Evolutionary conservation across 2,113 vertebrate species (phyloP).

Genomic region (Otolemur garnettii): DNA sequence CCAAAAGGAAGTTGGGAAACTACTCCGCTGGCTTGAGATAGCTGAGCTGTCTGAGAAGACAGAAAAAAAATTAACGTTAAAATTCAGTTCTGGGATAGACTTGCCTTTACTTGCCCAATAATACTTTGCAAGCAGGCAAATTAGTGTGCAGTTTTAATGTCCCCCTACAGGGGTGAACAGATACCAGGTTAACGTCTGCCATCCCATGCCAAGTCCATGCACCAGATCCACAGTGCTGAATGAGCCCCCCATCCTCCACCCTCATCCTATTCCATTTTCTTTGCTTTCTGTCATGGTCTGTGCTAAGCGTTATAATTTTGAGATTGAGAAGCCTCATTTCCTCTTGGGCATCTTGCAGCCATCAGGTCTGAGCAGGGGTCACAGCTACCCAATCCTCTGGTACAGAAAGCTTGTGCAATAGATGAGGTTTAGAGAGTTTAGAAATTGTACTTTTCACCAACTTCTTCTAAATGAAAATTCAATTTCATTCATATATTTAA

Average conservation of each 20-base stretch:
- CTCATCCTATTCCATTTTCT: neutral
- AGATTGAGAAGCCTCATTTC: neutral
- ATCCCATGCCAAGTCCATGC: neutral
- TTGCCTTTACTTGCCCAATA: constrained; percentile 58
- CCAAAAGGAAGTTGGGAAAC: constrained; percentile 93
- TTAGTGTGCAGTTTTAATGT: neutral
- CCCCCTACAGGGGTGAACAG: neutral
- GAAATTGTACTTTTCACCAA: neutral
- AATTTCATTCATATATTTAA: constrained; percentile 20
- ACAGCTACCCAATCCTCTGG: neutral
- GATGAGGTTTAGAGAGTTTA: neutral
- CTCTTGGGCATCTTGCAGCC: neutral
- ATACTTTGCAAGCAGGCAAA: constrained; percentile 45
- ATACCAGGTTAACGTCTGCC: neutral
- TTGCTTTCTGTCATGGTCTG: neutral
- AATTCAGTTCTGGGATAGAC: constrained; percentile 49
- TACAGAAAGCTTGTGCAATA: neutral
- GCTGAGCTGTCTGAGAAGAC: constrained; percentile 87
- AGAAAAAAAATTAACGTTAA: constrained; percentile 73
- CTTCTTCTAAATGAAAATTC: neutral
- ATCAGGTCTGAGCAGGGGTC: neutral
- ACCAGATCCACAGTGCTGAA: neutral
- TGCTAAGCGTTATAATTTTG: neutral
- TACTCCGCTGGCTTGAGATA: constrained; percentile 91
- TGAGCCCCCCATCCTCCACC: neutral